Evolutionary conservation across 2,797 vertebrate genomes (phyloP).

Genomic region (Mycteria americana): DNA sequence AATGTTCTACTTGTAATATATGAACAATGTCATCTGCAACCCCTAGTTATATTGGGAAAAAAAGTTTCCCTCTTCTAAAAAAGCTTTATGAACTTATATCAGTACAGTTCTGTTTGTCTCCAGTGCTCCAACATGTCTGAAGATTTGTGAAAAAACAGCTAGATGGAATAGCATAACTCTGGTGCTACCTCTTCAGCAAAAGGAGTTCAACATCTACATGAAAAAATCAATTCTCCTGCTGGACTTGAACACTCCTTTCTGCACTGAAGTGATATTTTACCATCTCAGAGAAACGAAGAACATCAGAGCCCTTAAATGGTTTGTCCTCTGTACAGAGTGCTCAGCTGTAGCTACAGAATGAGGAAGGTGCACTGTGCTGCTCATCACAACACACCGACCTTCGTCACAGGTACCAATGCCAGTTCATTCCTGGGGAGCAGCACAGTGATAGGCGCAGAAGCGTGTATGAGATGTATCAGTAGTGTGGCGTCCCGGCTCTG

Average conservation of each 20-base stretch:
- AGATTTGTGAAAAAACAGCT: not conserved
- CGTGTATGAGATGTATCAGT: rapidly evolving
- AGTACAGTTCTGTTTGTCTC: not conserved
- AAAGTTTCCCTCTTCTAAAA: not conserved
- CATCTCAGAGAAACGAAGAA: not conserved
- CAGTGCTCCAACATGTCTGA: not conserved
- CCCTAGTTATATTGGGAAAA: not conserved
- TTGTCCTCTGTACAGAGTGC: not conserved
- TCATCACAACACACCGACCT: not conserved
- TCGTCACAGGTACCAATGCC: not conserved
- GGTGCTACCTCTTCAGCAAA: not conserved
- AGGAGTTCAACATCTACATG: not conserved
- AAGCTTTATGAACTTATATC: not conserved
- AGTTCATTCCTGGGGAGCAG: not conserved
- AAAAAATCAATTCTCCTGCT: not conserved
- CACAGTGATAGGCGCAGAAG: not conserved
- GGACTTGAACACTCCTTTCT: not conserved
- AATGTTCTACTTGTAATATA: not conserved
- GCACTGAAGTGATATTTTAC: not conserved
- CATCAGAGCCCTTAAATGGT: not conserved
- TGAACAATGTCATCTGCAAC: not conserved
- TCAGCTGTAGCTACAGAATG: not conserved
- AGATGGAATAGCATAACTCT: not conserved
- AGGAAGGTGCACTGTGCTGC: not conserved
- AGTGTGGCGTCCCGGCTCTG: not conserved